Evolutionary conservation across 2,797 vertebrate genomes (phyloP), one percentile per base, ranked within the genome.

Genomic region (Mus caroli): DNA sequence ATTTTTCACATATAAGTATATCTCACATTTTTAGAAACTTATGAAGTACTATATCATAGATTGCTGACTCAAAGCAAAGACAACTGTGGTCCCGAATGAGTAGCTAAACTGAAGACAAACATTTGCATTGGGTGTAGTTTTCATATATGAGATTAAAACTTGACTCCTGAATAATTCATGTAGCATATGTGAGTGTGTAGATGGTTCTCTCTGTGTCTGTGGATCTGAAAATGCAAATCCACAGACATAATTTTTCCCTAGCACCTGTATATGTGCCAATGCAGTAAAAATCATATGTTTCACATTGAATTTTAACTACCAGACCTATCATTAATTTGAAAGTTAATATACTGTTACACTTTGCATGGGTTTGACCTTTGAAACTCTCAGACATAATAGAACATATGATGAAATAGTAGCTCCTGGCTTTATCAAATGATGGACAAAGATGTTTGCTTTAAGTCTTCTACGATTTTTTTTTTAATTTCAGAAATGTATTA

Each of bases 281-380:
- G 69, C 17, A 87, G 75, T 86, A 93, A 95, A 85, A 86, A 28
- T 50, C 64, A 91, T 73, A 80, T 22, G 60, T 94, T 96, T 94
- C 89, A 89, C 60, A 79, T 94, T 92, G 0, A 67, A 93, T 88
- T 96, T 69, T 96, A 88, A 91, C 40, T 50, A 88, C 58, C 7
- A 80, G 76, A 79, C 96, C 90, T 95, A n/a, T 40, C 85, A 97
- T 97, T 97, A 94, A 97, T 96, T 97, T 96, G 94, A 97, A 94
- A 96, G 69, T 94, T 95, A 97, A 98, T 97, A 97, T 90, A 20
- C 54, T 94, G n/a, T 92, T 95, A 95, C 46, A 92, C 6, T 50
- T 86, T 90, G 67, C 50, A 85, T 69, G 11, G n/a, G 69, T 24
- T 92, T 96, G 95, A 84, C 92, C 92, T 97, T 96, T 97, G 62